Evolutionary conservation across 2,888 invertebrate genomes (phyloP), one percentile per base, ranked within the genome.

Genomic region (Nemotelus nigrinus): DNA sequence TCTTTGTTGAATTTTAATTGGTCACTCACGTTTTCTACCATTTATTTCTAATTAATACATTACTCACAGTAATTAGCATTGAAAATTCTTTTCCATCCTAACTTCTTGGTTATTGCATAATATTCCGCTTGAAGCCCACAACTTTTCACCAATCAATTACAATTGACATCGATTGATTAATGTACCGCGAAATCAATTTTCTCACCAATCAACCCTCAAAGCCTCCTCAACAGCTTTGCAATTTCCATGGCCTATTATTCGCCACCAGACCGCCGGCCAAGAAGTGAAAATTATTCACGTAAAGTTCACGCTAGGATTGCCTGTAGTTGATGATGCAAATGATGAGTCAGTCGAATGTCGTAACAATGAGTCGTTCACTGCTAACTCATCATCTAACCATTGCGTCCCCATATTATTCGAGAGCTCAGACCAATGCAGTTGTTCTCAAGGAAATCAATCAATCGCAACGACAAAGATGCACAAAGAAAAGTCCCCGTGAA

Each of bases 81-180:
- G 5, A 5, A 50, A 50, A 50, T 50, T 50, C 5, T 7, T 50
- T 50, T 50, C 8, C 5, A 7, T 50, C 50, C 5, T 50, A 50
- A 5, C 50, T 7, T 50, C 50, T 1, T 25, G 25, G 25, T 25
- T 25, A 8, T 58, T 58, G 25, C 58, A 58, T 58, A 58, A 58
- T 58, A 58, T 58, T n/a, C 4, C 58, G 58, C 58, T 7, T n/a
- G 58, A 10, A 58, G 6, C 58, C 58, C 58, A 58, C 58, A 58
- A 25, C 8, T 4, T n/a, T 58, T 8, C 25, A 58, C 25, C 2
- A n/a, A 58, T 10, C 7, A 10, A 25, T n/a, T 5, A 10, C 58
- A 58, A 58, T 58, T 58, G 58, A 58, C 25, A 25, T 58, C 58
- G 58, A 58, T 58, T 58, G 58, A 8, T 58, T 25, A 58, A 10